Percentiles rank a stretch among this genome's conserved stretches.
These are phyloP conservation scores for Rotaria socialis DNA, from an alignment of 2,888 invertebrate genomes.

Conservation along the genomic window DNA sequence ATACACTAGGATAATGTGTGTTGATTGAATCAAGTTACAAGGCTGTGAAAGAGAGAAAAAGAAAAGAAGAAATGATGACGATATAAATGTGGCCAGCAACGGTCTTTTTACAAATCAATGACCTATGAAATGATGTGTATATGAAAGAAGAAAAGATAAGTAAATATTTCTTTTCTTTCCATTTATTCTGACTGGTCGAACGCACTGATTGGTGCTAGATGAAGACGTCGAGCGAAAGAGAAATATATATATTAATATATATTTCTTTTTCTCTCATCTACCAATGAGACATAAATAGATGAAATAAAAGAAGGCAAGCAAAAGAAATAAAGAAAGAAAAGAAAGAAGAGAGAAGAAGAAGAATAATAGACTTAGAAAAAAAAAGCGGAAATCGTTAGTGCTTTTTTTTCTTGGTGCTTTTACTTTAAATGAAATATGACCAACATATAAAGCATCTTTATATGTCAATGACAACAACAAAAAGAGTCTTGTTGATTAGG, in stretches of 20 bases:
- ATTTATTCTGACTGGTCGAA: conserved; percentile 26
- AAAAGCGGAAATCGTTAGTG: conserved; percentile 27
- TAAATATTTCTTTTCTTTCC: conserved; percentile 24
- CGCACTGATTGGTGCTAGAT: conserved; percentile 4
- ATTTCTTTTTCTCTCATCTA: conserved; percentile 26
- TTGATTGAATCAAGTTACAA: conserved; percentile 38
- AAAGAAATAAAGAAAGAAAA: conserved; percentile 13
- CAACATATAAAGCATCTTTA: conserved; percentile 23
- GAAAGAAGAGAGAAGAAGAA: not conserved
- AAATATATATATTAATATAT: conserved; percentile 19
- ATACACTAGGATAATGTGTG: conserved; percentile 13
- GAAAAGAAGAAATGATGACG: not conserved
- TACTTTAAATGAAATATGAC: conserved; percentile 22
- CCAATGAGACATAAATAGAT: conserved; percentile 21
- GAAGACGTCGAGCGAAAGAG: conserved; percentile 26
- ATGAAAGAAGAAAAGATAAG: not conserved
- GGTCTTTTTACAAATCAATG: conserved; percentile 31
- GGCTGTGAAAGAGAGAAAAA: not conserved
- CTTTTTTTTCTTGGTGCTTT: conserved; percentile 14
- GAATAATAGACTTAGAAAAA: not conserved
- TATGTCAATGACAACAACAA: conserved; percentile 15
- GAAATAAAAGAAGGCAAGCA: conserved; percentile 22
- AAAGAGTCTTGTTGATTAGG: not conserved
- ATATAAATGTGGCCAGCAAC: conserved; percentile 28
- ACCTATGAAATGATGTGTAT: conserved; percentile 25